phyloP scores from a whole-genome alignment of 2,797 vertebrate species.

The Emys orbicularis region DNA sequence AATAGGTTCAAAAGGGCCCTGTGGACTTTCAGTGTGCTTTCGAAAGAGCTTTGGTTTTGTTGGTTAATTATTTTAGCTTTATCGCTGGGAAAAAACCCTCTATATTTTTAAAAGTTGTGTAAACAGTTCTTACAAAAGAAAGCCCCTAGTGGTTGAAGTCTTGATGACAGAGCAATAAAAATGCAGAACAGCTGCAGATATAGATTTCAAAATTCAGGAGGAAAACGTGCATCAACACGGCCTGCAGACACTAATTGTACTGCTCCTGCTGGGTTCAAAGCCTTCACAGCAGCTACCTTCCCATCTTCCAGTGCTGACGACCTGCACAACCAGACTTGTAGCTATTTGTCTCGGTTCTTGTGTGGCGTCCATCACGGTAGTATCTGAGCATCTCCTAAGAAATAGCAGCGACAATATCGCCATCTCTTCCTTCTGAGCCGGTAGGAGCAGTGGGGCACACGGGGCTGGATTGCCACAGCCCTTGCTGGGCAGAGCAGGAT shows the following conservation, averaged over 20 bases:
- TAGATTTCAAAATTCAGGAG: neutral
- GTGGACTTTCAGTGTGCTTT: neutral
- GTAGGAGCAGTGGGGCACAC: neutral
- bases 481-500: neutral
- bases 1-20: neutral
- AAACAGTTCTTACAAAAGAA: neutral
- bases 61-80: neutral
- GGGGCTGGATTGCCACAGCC: neutral
- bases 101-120: neutral
- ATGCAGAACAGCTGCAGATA: neutral
- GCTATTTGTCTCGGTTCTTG: neutral
- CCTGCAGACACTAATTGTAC: neutral
- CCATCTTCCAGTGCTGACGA: neutral
- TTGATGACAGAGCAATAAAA: conserved; percentile 1
- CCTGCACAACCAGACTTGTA: neutral
- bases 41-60: neutral
- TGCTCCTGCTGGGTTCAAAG: neutral
- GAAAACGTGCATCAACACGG: neutral
- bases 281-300: neutral
- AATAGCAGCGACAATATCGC: neutral
- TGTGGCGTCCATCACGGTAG: rapidly evolving
- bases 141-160: neutral
- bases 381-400: neutral
- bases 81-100: neutral
- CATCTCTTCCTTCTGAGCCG: neutral